Percentiles rank a stretch among this genome's conserved stretches.
Conservation (phyloP, 1,140 invertebrate species). For the Trichomalopsis sarcophagae region DNA sequence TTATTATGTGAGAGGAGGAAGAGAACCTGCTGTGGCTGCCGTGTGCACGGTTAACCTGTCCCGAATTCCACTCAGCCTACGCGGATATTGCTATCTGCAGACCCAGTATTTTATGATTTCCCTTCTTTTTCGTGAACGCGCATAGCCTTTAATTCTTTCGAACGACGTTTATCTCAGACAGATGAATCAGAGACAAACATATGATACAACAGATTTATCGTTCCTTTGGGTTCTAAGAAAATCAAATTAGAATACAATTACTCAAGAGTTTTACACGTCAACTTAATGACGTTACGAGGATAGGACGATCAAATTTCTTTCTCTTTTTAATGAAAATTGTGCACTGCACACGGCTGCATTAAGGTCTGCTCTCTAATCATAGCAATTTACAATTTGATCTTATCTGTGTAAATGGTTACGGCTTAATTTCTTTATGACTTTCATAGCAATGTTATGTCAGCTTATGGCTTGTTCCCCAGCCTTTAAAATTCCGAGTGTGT, state of each 20-base stretch:
- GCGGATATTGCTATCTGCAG: background rate
- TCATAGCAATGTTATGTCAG: no score
- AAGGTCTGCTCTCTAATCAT: no score
- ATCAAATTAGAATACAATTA: background rate
- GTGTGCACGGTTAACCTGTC: background rate
- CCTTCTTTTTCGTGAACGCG: background rate
- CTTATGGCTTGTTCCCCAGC: no score
- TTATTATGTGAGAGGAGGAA: constrained; percentile 9
- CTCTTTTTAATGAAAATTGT: no score
- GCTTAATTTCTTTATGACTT: no score
- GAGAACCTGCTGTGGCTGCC: constrained; percentile 1
- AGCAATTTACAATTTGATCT: no score
- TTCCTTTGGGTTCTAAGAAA: background rate
- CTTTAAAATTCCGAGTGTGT: no score
- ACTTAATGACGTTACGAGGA: no score
- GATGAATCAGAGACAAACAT: background rate
- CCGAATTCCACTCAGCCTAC: background rate
- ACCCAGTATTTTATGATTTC: background rate
- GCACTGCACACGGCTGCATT: no score
- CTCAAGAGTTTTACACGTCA: background rate
- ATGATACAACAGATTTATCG: background rate
- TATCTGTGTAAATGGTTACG: no score
- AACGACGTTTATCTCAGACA: background rate
- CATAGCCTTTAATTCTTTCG: background rate
- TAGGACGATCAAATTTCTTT: no score